These are phyloP conservation scores for Brachionus rubens DNA, from an alignment of 1,140 invertebrate species.

Conservation along the genomic window DNA sequence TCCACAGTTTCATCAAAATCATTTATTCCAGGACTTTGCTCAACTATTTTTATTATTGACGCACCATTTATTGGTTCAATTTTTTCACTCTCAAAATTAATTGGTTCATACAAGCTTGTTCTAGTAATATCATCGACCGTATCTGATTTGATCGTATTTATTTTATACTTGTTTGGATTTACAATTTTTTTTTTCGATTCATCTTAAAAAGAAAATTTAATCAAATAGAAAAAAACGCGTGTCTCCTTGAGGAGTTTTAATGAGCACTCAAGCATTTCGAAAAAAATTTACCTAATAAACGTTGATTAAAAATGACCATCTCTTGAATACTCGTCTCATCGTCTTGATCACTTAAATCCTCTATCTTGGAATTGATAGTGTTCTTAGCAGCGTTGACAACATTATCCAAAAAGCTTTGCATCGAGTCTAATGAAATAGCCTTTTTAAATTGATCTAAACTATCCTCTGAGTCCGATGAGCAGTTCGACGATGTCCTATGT, in stretches of 20 bases:
- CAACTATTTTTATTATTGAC: background rate
- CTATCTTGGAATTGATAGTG: background rate
- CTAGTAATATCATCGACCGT: too few species aligned
- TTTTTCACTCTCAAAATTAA: background rate
- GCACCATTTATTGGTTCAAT: background rate
- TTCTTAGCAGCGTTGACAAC: conserved; percentile 2
- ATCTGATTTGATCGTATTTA: background rate
- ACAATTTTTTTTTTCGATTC: conserved; percentile 5
- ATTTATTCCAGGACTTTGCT: background rate
- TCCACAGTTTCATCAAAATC: conserved; percentile 42
- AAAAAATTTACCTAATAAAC: background rate
- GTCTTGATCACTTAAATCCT: background rate
- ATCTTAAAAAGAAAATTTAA: background rate
- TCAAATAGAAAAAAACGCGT: too few species aligned
- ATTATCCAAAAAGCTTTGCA: conserved; percentile 42
- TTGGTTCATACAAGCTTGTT: background rate
- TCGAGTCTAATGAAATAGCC: background rate
- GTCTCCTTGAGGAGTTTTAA: too few species aligned
- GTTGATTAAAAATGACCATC: conserved; percentile 19
- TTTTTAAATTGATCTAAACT: conserved; percentile 21
- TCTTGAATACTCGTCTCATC: conserved; percentile 44
- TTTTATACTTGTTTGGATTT: conserved; percentile 13
- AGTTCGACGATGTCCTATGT: background rate
- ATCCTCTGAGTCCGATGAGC: conserved; percentile 4
- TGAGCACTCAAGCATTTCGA: too few species aligned